A percentile compares a stretch with the other conserved stretches of the same genome.
Evolutionary conservation across 2,888 invertebrate species (phyloP).

Genomic region (Spicauda simplicius): DNA sequence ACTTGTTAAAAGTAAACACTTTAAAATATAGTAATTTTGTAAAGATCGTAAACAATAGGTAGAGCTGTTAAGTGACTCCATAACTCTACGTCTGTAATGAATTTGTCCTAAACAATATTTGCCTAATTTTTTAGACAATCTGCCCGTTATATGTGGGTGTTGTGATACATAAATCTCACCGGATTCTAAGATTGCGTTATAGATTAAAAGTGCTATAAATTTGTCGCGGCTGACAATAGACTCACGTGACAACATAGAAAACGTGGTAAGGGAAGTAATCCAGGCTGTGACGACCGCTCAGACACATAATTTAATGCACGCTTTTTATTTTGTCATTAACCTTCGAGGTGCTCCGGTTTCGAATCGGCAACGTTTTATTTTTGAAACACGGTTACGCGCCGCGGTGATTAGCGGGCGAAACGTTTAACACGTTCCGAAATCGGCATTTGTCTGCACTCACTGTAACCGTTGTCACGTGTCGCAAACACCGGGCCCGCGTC

Average conservation of each 20-base stretch:
- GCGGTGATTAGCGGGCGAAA: constrained; percentile 57
- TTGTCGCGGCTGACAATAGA: constrained; percentile 42
- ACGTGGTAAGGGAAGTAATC: constrained; percentile 51
- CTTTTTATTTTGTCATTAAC: constrained; percentile 83
- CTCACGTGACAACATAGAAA: constrained; percentile 58
- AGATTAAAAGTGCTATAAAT: constrained; percentile 33
- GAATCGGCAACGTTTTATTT: constrained; percentile 81
- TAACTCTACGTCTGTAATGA: constrained; percentile 3
- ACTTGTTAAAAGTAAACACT: background rate
- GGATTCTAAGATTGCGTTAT: constrained; percentile 28
- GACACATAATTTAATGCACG: constrained; percentile 75
- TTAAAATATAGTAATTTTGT: constrained; percentile 1
- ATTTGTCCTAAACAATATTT: constrained; percentile 14
- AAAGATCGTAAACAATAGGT: constrained; percentile 17
- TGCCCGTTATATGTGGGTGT: constrained; percentile 25
- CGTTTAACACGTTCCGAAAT: constrained; percentile 57
- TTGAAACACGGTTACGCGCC: constrained; percentile 77
- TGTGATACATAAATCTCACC: constrained; percentile 29
- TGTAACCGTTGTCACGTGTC: constrained; percentile 46
- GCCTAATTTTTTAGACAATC: constrained; percentile 9
- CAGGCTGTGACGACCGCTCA: constrained; percentile 60
- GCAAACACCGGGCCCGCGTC: constrained; percentile 37
- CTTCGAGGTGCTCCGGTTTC: constrained; percentile 82
- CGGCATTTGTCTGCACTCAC: constrained; percentile 51
- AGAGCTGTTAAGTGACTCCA: constrained; percentile 11